phyloP scores from a whole-genome alignment of 2,113 vertebrate genomes.

The Atractosteus spatula region DNA sequence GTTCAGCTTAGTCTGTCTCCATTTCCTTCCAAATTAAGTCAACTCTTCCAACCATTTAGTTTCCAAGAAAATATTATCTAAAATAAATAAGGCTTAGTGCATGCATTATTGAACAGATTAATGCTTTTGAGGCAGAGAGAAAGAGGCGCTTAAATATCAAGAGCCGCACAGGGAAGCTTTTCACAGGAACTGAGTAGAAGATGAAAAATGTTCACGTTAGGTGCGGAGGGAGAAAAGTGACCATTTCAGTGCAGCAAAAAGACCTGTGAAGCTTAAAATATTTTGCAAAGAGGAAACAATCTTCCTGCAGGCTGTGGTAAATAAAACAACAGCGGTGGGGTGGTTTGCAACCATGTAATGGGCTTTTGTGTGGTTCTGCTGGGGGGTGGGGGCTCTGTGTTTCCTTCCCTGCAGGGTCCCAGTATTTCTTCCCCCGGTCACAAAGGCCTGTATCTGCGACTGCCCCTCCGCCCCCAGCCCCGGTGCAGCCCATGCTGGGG shows the following conservation, averaged over 20 bases:
- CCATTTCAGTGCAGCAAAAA: constrained; percentile 30
- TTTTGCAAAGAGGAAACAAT: constrained; percentile 68
- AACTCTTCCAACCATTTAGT: constrained; percentile 16
- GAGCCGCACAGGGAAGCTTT: not conserved
- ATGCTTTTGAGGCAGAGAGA: constrained; percentile 18
- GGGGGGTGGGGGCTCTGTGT: constrained; percentile 62
- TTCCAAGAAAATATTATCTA: constrained; percentile 18
- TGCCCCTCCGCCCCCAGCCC: constrained; percentile 68
- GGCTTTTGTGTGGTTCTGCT: constrained; percentile 83
- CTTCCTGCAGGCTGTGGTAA: constrained; percentile 67
- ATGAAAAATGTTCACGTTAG: constrained; percentile 37
- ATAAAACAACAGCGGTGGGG: constrained; percentile 85
- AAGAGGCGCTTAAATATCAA: constrained; percentile 15
- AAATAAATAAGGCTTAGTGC: constrained; percentile 19
- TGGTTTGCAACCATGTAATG: constrained; percentile 95
- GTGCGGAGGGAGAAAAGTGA: constrained; percentile 45
- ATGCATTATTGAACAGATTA: constrained; percentile 21
- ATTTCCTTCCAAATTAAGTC: constrained; percentile 19
- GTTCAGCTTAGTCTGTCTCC: not conserved
- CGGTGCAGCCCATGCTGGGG: constrained; percentile 65
- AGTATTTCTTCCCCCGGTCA: constrained; percentile 65
- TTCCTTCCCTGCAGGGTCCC: constrained; percentile 79
- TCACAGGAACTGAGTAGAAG: not conserved
- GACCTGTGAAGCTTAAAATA: constrained; percentile 50
- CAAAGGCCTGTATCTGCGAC: constrained; percentile 72